Percentiles rank a stretch among this genome's conserved stretches.
These are phyloP conservation scores for Cynopterus brachyotis DNA, from an alignment of 2,113 vertebrate genomes.

Conservation along the genomic window DNA sequence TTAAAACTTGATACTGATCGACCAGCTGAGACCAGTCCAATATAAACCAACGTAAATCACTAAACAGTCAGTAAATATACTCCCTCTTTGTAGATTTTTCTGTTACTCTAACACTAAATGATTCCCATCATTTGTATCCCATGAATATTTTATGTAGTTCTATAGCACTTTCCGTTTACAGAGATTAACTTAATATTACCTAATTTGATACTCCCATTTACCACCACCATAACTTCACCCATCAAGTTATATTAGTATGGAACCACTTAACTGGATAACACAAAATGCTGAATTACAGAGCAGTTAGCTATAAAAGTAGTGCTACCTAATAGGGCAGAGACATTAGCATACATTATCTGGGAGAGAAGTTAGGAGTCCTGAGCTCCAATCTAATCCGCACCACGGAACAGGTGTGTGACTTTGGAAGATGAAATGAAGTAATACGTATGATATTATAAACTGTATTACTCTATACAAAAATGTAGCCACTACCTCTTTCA, in stretches of 20 bases:
- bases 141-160: background rate
- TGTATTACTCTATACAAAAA: background rate
- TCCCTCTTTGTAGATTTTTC: background rate
- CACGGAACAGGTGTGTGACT: background rate
- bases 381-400: background rate
- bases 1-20: background rate
- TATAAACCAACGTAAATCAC: background rate
- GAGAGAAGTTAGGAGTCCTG: background rate
- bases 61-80: background rate
- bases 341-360: background rate
- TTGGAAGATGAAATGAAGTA: background rate
- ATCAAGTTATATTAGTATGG: background rate
- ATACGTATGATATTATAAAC: background rate
- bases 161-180: background rate
- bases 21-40: background rate
- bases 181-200: background rate
- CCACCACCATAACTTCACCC: background rate
- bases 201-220: background rate
- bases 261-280: background rate
- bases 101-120: background rate
- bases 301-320: background rate
- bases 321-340: background rate
- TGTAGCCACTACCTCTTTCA: background rate
- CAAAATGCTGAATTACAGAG: background rate
- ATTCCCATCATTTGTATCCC: background rate